Evolutionary conservation across 2,797 vertebrate genomes (phyloP).

Genomic region (Neomorphus geoffroyi): DNA sequence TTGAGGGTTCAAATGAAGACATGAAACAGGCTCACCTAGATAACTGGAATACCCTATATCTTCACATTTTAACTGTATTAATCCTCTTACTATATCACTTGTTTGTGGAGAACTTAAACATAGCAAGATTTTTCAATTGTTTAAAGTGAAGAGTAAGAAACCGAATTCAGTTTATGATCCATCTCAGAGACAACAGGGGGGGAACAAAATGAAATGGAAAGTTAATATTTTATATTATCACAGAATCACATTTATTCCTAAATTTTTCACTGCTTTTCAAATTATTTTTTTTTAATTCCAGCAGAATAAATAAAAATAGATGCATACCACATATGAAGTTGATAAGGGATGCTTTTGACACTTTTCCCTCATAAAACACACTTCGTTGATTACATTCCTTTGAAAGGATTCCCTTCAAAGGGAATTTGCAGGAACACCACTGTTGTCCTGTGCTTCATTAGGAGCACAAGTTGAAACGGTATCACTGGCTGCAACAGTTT

Average conservation of each 20-base stretch:
- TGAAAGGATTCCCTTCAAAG: background rate
- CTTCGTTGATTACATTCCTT: background rate
- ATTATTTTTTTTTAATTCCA: background rate
- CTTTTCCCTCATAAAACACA: background rate
- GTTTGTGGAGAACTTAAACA: background rate
- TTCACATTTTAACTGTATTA: background rate
- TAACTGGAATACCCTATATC: background rate
- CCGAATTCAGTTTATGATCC: background rate
- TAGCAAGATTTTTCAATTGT: background rate
- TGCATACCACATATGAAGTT: background rate
- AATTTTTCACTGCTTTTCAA: background rate
- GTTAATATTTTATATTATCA: background rate
- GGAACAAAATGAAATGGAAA: background rate
- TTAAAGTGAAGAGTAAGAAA: background rate
- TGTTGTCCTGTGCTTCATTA: background rate
- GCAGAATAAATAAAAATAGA: background rate
- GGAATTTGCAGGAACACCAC: background rate
- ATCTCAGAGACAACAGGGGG: background rate
- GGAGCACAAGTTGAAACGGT: background rate
- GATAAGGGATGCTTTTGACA: background rate
- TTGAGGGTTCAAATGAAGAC: background rate
- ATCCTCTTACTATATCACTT: background rate
- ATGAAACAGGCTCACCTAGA: background rate
- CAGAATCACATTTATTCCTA: background rate
- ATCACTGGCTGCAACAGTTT: background rate